These are phyloP conservation scores for Gadopsis marmoratus DNA, from an alignment of 2,797 vertebrate species.

Conservation along the genomic window DNA sequence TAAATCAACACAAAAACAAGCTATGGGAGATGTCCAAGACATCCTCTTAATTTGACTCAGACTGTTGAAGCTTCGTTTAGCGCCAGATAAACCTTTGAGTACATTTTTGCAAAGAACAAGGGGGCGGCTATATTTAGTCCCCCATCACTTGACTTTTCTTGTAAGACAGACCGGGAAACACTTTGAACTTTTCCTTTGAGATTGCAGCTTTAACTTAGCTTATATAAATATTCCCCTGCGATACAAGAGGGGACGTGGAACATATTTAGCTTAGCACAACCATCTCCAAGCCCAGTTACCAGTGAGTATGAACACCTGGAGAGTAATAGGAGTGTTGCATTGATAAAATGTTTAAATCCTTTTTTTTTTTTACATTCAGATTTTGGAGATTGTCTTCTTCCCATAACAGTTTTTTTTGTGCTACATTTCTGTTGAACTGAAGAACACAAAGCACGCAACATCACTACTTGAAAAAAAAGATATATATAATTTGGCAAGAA, in stretches of 20 bases:
- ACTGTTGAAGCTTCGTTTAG: not conserved
- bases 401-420: not conserved
- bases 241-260: not conserved
- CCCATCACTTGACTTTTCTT: not conserved
- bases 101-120: not conserved
- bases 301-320: not conserved
- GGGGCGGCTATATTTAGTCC: not conserved
- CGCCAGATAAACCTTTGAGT: not conserved
- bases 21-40: not conserved
- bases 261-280: not conserved
- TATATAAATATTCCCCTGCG: slow-evolving; percentile 1
- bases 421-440: not conserved
- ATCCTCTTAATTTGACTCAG: not conserved
- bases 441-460: not conserved
- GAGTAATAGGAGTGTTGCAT: not conserved
- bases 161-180: too few species aligned
- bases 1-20: not conserved
- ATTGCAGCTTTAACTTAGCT: not conserved
- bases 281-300: not conserved
- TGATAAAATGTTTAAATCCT: not conserved
- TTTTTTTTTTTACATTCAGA: not conserved
- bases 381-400: too few species aligned
- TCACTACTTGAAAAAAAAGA: not conserved
- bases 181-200: not conserved
- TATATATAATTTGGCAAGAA: not conserved